These are phyloP conservation scores for Uropetala carovei DNA, from an alignment of 2,888 invertebrate genomes.

Conservation along the genomic window DNA sequence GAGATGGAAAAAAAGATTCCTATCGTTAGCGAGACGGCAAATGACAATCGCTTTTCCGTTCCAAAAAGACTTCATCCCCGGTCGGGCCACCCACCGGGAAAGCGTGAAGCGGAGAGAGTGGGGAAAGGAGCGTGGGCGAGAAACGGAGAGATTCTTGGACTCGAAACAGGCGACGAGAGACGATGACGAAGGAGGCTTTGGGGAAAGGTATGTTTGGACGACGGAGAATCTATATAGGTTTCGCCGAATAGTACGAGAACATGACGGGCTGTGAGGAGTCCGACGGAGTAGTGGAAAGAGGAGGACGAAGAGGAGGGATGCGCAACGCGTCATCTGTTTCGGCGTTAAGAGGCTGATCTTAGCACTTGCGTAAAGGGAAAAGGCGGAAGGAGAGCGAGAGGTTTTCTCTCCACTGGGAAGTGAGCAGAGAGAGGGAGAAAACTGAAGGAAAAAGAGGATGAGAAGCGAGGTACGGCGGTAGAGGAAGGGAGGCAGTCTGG, in stretches of 20 bases:
- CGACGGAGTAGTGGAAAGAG: too few species aligned
- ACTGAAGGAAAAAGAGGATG: not conserved
- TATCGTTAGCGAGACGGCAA: slow-evolving; percentile 24
- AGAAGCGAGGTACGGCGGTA: not conserved
- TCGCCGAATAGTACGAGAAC: not conserved
- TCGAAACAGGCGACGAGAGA: not conserved
- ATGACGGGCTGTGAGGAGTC: too few species aligned
- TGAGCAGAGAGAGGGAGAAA: too few species aligned
- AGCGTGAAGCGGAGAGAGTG: not conserved
- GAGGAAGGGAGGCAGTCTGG: not conserved
- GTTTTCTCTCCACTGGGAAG: too few species aligned
- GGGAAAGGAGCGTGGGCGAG: not conserved
- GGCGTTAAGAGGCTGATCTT: too few species aligned
- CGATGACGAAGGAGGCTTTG: not conserved
- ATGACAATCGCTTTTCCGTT: slow-evolving; percentile 20
- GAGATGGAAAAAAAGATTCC: too few species aligned
- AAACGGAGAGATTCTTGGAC: not conserved
- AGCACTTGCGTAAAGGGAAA: too few species aligned
- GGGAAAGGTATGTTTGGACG: not conserved
- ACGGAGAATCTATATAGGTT: not conserved
- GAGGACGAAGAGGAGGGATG: too few species aligned
- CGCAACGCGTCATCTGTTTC: too few species aligned
- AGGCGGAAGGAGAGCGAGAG: too few species aligned
- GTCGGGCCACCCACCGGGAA: not conserved
- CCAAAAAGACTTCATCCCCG: slow-evolving; percentile 4